phyloP scores from a whole-genome alignment of 2,797 vertebrate genomes.

The Dermochelys coriacea region DNA sequence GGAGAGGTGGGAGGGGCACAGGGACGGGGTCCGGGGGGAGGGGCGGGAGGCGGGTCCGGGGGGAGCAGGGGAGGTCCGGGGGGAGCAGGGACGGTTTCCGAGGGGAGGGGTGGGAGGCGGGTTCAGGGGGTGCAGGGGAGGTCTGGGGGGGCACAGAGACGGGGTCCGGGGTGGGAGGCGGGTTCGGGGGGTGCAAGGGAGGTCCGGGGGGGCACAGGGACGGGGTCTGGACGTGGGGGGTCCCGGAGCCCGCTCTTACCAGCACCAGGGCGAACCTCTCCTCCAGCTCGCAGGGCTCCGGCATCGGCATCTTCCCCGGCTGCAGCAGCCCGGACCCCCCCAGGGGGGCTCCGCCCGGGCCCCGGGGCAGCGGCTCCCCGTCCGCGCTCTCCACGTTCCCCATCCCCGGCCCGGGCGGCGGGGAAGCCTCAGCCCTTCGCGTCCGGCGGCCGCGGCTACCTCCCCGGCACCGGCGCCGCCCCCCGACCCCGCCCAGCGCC shows the following conservation, averaged over 20 bases:
- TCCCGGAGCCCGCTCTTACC: constrained; percentile 83
- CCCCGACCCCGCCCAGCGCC: constrained; percentile 8
- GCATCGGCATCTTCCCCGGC: constrained; percentile 95
- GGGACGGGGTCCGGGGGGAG: background rate
- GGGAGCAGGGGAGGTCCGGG: too few species aligned
- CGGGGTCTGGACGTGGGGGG: background rate
- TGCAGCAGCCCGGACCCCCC: constrained; percentile 84
- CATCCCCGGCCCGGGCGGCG: constrained; percentile 81
- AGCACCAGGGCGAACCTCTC: constrained; percentile 96
- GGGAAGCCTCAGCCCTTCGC: constrained; percentile 69
- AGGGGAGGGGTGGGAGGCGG: too few species aligned
- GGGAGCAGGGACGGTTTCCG: too few species aligned
- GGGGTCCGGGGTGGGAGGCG: too few species aligned
- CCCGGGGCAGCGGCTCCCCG: constrained; percentile 76
- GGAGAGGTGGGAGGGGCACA: too few species aligned
- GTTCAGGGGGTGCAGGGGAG: too few species aligned
- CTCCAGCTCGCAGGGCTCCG: constrained; percentile 94
- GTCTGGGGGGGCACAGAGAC: too few species aligned
- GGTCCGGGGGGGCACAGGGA: background rate
- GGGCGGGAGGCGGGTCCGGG: background rate
- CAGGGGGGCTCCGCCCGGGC: constrained; percentile 48
- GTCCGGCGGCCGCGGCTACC: constrained; percentile 28
- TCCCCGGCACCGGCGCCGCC: constrained; percentile 5
- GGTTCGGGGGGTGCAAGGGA: too few species aligned
- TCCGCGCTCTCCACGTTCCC: constrained; percentile 95